Evolutionary conservation across 2,113 vertebrate species (phyloP).

Genomic region (Pandion haliaetus): DNA sequence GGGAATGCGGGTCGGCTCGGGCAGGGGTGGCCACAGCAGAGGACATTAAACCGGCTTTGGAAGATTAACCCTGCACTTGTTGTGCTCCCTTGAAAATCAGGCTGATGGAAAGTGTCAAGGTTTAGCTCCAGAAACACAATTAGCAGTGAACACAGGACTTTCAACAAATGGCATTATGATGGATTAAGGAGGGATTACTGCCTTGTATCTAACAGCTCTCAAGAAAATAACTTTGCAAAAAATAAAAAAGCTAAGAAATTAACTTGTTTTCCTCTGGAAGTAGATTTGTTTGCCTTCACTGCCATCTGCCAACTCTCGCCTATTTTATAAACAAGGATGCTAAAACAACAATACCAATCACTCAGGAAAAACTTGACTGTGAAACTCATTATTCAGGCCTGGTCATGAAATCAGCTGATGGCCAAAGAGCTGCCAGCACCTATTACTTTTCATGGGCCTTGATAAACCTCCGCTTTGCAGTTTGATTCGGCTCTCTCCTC

Average conservation of each 20-base stretch:
- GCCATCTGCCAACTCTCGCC: slow-evolving; percentile 36
- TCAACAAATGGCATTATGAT: slow-evolving; percentile 52
- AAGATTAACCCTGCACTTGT: neutral
- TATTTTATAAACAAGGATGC: neutral
- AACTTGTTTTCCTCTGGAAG: slow-evolving; percentile 13
- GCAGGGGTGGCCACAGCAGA: neutral
- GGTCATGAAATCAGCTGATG: rapidly evolving
- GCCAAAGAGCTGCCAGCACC: neutral
- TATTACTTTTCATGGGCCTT: rapidly evolving
- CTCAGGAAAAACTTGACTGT: neutral
- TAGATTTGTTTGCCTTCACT: slow-evolving; percentile 49
- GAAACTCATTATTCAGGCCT: rapidly evolving
- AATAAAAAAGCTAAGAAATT: neutral
- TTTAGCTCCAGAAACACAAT: slow-evolving; percentile 52
- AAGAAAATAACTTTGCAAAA: slow-evolving; percentile 19
- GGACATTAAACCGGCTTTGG: neutral
- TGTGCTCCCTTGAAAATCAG: neutral
- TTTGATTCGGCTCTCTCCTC: rapidly evolving
- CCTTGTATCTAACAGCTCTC: slow-evolving; percentile 19
- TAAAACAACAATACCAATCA: neutral
- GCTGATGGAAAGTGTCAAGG: neutral
- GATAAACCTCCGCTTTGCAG: rapidly evolving
- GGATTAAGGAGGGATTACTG: slow-evolving; percentile 64
- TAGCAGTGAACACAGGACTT: slow-evolving; percentile 44
- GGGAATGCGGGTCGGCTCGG: neutral